These are phyloP conservation scores for Zaprionus tsacasi DNA, from an alignment of 1,140 invertebrate species.

Conservation along the genomic window DNA sequence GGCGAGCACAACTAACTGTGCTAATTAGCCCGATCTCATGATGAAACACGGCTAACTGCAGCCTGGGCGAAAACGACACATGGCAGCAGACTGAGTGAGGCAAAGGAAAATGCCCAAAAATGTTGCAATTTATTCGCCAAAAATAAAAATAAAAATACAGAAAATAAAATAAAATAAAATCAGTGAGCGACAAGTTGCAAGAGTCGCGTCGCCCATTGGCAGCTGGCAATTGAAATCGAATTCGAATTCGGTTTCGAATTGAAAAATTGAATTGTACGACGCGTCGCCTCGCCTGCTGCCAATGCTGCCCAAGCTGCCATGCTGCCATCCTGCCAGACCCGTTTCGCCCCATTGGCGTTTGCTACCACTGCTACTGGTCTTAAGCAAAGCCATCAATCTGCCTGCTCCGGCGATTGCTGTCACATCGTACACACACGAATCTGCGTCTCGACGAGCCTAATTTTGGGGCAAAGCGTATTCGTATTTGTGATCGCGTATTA, in stretches of 20 bases:
- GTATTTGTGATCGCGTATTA: conserved; percentile 48
- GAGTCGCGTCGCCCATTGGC: conserved; percentile 9
- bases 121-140: conserved; percentile 53
- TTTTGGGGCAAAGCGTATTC: conserved; percentile 35
- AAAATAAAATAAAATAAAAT: conserved; percentile 19
- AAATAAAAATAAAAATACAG: conserved; percentile 11
- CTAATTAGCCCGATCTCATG: conserved; percentile 61
- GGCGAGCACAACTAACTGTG: conserved; percentile 21
- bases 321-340: conserved; percentile 71
- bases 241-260: conserved; percentile 30
- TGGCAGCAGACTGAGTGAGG: conserved; percentile 43
- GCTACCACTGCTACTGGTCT: conserved; percentile 63
- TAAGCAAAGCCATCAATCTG: conserved; percentile 79
- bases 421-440: conserved; percentile 68
- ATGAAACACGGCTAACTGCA: conserved; percentile 27
- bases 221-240: conserved; percentile 47
- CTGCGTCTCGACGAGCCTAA: conserved; percentile 59
- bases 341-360: conserved; percentile 50
- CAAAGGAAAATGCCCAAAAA: conserved; percentile 63
- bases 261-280: conserved; percentile 64
- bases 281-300: conserved; percentile 27
- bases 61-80: conserved; percentile 50
- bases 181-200: conserved; percentile 32
- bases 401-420: conserved; percentile 62
- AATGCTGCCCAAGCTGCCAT: conserved; percentile 50